phyloP scores from a whole-genome alignment of 2,797 vertebrate genomes.

The Alcedo quadribrachys region DNA sequence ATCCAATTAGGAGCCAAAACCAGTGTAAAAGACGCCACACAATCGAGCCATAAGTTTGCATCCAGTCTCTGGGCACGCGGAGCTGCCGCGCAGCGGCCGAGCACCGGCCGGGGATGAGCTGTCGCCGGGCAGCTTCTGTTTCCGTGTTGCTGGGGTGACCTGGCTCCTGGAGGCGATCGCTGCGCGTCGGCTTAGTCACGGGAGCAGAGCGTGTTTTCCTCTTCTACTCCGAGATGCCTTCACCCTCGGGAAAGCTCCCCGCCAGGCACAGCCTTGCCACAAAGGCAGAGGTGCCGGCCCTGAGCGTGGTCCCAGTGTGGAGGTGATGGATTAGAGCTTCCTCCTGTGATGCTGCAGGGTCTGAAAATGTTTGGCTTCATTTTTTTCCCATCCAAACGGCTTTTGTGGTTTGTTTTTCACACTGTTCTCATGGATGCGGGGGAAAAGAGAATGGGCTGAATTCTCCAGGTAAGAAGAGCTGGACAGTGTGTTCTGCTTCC shows the following conservation, averaged over 20 bases:
- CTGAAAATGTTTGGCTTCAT: background rate
- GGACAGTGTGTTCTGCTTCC: background rate
- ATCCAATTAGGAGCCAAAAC: background rate
- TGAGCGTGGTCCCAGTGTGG: accelerated
- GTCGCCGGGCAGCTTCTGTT: background rate
- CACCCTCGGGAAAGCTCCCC: background rate
- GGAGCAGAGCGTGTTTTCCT: background rate
- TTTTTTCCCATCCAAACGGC: background rate
- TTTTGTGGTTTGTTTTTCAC: background rate
- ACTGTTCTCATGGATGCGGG: accelerated
- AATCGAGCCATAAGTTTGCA: background rate
- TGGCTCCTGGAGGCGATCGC: background rate
- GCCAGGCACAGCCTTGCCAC: background rate
- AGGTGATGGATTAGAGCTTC: background rate
- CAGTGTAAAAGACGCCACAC: background rate
- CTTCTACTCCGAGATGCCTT: background rate
- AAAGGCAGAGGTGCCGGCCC: background rate
- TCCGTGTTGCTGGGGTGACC: background rate
- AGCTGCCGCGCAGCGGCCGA: accelerated
- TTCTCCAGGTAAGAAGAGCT: background rate
- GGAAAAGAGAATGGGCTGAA: background rate
- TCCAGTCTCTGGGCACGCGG: accelerated
- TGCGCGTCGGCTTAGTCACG: background rate
- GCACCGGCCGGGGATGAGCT: background rate
- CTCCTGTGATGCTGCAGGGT: accelerated